Evolutionary conservation across 2,113 vertebrate genomes (phyloP).

Genomic region (Chionis minor): DNA sequence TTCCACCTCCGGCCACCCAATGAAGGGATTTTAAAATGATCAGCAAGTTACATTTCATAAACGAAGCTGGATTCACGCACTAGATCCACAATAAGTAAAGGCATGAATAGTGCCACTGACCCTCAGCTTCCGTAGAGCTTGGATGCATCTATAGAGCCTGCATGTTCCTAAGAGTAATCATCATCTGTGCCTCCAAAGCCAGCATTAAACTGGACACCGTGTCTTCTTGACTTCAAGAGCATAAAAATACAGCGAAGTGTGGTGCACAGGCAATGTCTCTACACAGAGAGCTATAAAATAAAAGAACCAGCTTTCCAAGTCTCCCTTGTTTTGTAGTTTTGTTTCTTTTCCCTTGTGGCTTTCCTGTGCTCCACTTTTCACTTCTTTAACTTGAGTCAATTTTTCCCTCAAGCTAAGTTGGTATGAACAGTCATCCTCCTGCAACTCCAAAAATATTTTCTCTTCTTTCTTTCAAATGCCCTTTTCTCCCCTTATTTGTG

Average conservation of each 20-base stretch:
- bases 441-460: slow-evolving; percentile 35
- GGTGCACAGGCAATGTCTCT: not conserved
- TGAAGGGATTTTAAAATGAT: not conserved
- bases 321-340: slow-evolving; percentile 25
- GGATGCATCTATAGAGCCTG: not conserved
- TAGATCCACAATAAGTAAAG: not conserved
- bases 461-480: slow-evolving; percentile 16
- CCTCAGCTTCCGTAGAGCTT: not conserved
- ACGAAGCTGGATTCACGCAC: not conserved
- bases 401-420: slow-evolving; percentile 50
- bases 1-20: not conserved
- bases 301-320: not conserved
- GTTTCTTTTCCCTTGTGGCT: slow-evolving; percentile 46
- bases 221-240: not conserved
- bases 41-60: not conserved
- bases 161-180: not conserved
- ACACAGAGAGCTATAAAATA: not conserved
- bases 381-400: slow-evolving; percentile 56
- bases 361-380: slow-evolving; percentile 54
- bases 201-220: not conserved
- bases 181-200: not conserved
- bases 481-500: not conserved
- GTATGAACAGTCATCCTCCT: slow-evolving; percentile 31
- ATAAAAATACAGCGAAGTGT: not conserved
- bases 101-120: not conserved